Conservation (phyloP, 2,113 vertebrate genomes). For the Entomyzon cyanotis region DNA sequence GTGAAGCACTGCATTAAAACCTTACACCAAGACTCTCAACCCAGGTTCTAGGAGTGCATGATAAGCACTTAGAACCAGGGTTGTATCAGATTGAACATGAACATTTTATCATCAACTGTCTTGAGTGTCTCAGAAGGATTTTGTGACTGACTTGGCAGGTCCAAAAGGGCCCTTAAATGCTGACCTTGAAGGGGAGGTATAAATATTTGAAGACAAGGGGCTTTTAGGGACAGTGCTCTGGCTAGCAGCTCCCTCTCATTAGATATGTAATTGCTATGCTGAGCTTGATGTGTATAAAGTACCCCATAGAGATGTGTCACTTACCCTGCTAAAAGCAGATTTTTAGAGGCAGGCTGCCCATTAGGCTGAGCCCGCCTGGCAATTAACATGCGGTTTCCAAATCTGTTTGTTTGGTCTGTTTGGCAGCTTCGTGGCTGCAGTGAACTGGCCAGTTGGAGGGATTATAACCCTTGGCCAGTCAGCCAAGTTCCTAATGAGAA, state of each 20-base stretch:
- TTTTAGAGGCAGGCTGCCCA: background rate
- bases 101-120: background rate
- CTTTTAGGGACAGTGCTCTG: background rate
- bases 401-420: slow-evolving; percentile 24
- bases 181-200: background rate
- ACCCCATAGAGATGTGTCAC: background rate
- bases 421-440: slow-evolving; percentile 23
- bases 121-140: background rate
- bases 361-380: background rate
- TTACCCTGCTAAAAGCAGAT: background rate
- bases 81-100: background rate
- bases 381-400: background rate
- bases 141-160: background rate
- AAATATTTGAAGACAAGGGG: background rate
- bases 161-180: background rate
- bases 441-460: slow-evolving; percentile 18
- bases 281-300: background rate
- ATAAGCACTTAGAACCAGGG: background rate
- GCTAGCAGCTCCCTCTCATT: background rate
- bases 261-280: background rate
- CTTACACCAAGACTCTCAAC: background rate
- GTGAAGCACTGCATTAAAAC: background rate
- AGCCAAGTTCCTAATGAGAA: slow-evolving; percentile 27
- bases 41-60: background rate
- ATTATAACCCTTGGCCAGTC: slow-evolving; percentile 17